Base-by-base conservation (phyloP, 2,888 invertebrate species). In the Drosophila paracracens region DNA sequence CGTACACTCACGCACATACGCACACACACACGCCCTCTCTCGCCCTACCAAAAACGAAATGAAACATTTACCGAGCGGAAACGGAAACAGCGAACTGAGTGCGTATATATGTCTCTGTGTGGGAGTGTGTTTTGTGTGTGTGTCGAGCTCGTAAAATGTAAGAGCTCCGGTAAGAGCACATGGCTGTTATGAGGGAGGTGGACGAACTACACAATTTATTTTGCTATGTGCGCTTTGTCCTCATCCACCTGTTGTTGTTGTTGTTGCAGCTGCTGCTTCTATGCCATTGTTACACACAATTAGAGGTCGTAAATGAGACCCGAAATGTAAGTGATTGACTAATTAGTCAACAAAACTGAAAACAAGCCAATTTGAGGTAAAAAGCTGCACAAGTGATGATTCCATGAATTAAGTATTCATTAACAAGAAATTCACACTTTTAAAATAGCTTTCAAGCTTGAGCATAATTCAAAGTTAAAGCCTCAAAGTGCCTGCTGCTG, bases 31-130 rank as follows among this genome's bases (percentile, higher is more conserved):
- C 7, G 21, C 18, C 48, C 38, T 21, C 46, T 1, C 11, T 27
- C 2, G 21, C 18, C 5, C 21, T 21, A 31, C 53, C 54, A 50
- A 71, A 76, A 87, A 75, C 71, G 69, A 89, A 89, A 88, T 85
- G 86, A 89, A 85, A 89, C 90, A 88, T 88, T 89, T 85, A 88
- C 83, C 62, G 63, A 83, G 78, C 86, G 85, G 90, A 88, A 85
- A 78, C 86, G 90, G 88, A 89, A 77, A 81, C 77, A 70, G 73
- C 70, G 83, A 70, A 73, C 68, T 66, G 65, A 76, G 63, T 70
- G 67, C 65, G 64, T 62, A 27, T 18, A 29, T 38, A 21, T 18
- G 33, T 46, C 29, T 60, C 56, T 43, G 38, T 40, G 52, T 64
- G 59, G 21, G 25, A 29, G 51, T 64, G 40, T 40, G 50, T 62